phyloP scores from a whole-genome alignment of 2,888 invertebrate genomes.

The Meta bourneti region DNA sequence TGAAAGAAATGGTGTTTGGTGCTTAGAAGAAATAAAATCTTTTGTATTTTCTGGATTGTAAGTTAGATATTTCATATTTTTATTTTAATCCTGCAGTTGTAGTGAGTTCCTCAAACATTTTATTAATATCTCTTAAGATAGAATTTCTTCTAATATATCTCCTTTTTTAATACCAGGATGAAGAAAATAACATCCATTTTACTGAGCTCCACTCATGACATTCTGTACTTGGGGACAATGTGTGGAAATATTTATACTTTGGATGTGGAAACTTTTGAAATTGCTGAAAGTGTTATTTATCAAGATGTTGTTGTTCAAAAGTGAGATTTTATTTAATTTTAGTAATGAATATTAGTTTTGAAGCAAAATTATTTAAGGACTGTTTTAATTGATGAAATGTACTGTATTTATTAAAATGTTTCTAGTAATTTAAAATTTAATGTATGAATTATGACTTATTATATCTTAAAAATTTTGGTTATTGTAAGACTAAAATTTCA shows the following conservation, averaged over 20 bases:
- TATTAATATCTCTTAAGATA: not conserved
- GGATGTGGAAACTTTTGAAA: slow-evolving; percentile 89
- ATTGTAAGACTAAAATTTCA: no score
- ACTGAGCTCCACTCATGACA: slow-evolving; percentile 89
- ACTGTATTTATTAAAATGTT: not conserved
- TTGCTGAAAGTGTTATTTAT: slow-evolving; percentile 95
- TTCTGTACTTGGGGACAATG: slow-evolving; percentile 94
- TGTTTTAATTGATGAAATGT: not conserved
- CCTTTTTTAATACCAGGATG: slow-evolving; percentile 82
- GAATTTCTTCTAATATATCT: no score
- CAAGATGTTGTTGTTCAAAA: slow-evolving; percentile 98
- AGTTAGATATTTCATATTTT: slow-evolving; percentile 53
- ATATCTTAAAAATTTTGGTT: no score
- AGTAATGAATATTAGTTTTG: not conserved
- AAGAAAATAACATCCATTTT: slow-evolving; percentile 95
- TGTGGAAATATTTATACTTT: slow-evolving; percentile 96
- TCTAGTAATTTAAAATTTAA: not conserved
- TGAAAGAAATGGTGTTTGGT: slow-evolving; percentile 82
- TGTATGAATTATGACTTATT: no score
- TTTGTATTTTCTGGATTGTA: slow-evolving; percentile 87
- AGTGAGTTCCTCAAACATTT: no score
- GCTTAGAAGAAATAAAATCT: slow-evolving; percentile 88
- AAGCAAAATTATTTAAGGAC: not conserved
- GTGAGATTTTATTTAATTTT: slow-evolving; percentile 83
- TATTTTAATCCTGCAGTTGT: not conserved